Evolutionary conservation across 1,140 invertebrate species (phyloP).

Genomic region (Brachionus manjavacas): DNA sequence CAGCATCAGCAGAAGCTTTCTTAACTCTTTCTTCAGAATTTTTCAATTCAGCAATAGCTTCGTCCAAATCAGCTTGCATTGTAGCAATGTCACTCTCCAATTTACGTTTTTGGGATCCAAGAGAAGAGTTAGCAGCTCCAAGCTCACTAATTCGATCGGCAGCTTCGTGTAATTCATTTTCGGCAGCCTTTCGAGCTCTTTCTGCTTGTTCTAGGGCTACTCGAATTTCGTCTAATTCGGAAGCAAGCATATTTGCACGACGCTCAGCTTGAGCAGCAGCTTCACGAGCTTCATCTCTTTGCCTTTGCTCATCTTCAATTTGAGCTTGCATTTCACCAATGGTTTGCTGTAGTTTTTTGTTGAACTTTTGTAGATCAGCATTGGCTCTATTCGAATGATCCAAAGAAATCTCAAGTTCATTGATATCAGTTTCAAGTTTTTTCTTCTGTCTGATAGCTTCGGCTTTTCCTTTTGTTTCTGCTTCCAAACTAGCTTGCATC

Average conservation of each 20-base stretch:
- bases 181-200: slow-evolving; percentile 87
- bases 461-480: slow-evolving; percentile 96
- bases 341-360: slow-evolving; percentile 95
- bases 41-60: slow-evolving; percentile 69
- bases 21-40: slow-evolving; percentile 93
- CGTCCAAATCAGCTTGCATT: slow-evolving; percentile 68
- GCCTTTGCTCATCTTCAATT: slow-evolving; percentile 92
- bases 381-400: slow-evolving; percentile 72
- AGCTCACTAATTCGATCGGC: slow-evolving; percentile 95
- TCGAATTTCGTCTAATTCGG: slow-evolving; percentile 91
- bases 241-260: slow-evolving; percentile 84
- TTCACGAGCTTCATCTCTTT: slow-evolving; percentile 91
- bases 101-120: slow-evolving; percentile 93
- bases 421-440: slow-evolving; percentile 98
- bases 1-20: slow-evolving; percentile 78
- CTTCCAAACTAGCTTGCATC: slow-evolving; percentile 97
- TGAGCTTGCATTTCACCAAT: slow-evolving; percentile 97
- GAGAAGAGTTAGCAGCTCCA: slow-evolving; percentile 80
- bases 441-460: slow-evolving; percentile 94
- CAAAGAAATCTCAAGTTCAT: slow-evolving; percentile 94
- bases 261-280: slow-evolving; percentile 91
- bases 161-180: slow-evolving; percentile 89
- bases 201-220: slow-evolving; percentile 86
- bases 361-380: slow-evolving; percentile 96
- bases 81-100: slow-evolving; percentile 92